Evolutionary conservation across 2,888 invertebrate species (phyloP), one percentile per base, ranked within the genome.

Genomic region (Branchipolynoe longqiensis): DNA sequence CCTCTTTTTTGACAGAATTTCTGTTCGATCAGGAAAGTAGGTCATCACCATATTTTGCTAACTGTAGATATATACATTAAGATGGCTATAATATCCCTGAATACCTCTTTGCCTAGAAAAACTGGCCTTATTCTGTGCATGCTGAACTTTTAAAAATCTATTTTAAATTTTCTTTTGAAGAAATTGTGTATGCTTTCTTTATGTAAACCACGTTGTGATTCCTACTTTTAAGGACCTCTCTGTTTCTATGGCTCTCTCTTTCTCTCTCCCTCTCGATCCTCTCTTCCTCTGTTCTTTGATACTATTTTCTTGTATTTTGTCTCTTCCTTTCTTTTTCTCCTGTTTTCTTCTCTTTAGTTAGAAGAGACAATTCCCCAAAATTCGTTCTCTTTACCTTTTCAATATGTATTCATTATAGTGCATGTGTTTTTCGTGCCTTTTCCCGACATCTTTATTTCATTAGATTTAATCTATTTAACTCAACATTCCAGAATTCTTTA

Each of bases 11-110:
- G 69, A n/a, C 69, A 69, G 69, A 36, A n/a, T 33, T 31, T 69
- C 69, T 69, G 69, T 38, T 22, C 69, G 69, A 36, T 69, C 69
- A 36, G 62, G 62, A 62, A 69, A 69, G 69, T 69, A 69, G 33
- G 69, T 69, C 69, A 69, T 14, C n/a, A n/a, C n/a, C n/a, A n/a
- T n/a, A n/a, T n/a, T n/a, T n/a, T n/a, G n/a, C n/a, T n/a, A n/a
- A n/a, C n/a, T n/a, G n/a, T n/a, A n/a, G n/a, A n/a, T n/a, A n/a
- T n/a, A n/a, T n/a, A n/a, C n/a, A n/a, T n/a, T n/a, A n/a, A n/a
- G n/a, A n/a, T n/a, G n/a, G n/a, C n/a, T n/a, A n/a, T n/a, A n/a
- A n/a, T n/a, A n/a, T n/a, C n/a, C n/a, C n/a, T n/a, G n/a, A n/a
- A n/a, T n/a, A n/a, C n/a, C n/a, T n/a, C n/a, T n/a, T n/a, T n/a